These are phyloP conservation scores for Bovichtus variegatus DNA, from an alignment of 2,797 vertebrate species.

Conservation along the genomic window DNA sequence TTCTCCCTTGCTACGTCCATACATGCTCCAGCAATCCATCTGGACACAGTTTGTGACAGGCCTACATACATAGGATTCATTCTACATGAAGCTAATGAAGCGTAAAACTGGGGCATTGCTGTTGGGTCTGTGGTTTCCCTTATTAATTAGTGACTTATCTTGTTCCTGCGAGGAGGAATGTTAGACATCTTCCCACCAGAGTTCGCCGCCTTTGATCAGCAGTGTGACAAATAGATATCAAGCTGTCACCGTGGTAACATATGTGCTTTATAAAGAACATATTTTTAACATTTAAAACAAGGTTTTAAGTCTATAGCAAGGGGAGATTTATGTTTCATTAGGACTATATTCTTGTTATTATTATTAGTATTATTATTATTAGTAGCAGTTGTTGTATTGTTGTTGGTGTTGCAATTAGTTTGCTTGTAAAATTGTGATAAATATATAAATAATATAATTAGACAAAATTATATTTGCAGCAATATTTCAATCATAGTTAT, in stretches of 20 bases:
- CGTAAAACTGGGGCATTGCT: constrained; percentile 32
- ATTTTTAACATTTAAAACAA: no score
- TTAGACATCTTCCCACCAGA: constrained; percentile 69
- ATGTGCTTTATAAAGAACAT: constrained; percentile 71
- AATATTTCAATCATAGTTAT: not conserved
- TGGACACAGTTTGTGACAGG: constrained; percentile 38
- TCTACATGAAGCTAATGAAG: constrained; percentile 29
- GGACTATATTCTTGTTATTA: no score
- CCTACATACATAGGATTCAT: constrained; percentile 1
- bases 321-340: not conserved
- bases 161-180: constrained; percentile 84
- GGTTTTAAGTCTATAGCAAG: constrained; percentile 21
- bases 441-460: not conserved
- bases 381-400: not conserved
- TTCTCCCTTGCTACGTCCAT: constrained; percentile 11
- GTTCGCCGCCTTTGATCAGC: constrained; percentile 87
- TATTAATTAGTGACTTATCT: constrained; percentile 90
- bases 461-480: no score
- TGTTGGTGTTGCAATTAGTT: not conserved
- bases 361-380: no score
- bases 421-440: not conserved
- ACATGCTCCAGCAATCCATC: constrained; percentile 8
- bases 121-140: constrained; percentile 71
- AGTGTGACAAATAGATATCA: constrained; percentile 88
- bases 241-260: constrained; percentile 88